Percentiles rank a stretch among this genome's conserved stretches.
Evolutionary conservation across 1,140 invertebrate genomes (phyloP).

Genomic region (Nephila pilipes): DNA sequence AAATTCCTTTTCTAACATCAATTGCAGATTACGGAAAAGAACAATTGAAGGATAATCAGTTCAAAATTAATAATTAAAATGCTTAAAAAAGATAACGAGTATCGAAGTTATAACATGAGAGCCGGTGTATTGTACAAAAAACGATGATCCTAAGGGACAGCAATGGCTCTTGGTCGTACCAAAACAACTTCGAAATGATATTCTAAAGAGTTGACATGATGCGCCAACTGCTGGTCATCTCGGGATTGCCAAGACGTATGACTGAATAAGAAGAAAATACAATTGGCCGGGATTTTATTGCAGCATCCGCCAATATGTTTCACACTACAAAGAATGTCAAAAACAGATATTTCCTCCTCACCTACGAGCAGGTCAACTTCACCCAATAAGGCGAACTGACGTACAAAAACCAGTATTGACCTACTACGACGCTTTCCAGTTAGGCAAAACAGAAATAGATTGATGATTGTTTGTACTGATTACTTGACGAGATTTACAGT

Average conservation of each 20-base stretch:
- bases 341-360: too few species aligned
- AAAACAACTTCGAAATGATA: constrained; percentile 15
- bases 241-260: not conserved
- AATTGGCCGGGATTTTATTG: too few species aligned
- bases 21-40: not conserved
- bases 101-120: not conserved
- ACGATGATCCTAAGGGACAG: constrained; percentile 27
- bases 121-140: not conserved
- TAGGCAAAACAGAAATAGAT: too few species aligned
- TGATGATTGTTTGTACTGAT: too few species aligned
- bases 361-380: too few species aligned
- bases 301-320: too few species aligned
- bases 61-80: not conserved
- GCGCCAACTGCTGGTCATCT: constrained; percentile 44
- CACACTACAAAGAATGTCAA: too few species aligned
- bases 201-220: constrained; percentile 37
- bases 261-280: too few species aligned
- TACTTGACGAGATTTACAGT: too few species aligned
- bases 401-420: too few species aligned
- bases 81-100: not conserved
- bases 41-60: not conserved
- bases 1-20: not conserved
- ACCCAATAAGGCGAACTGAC: too few species aligned
- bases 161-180: constrained; percentile 41
- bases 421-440: too few species aligned